Base-by-base conservation (phyloP, 2,888 invertebrate species). In the Himalopsyche japonica region DNA sequence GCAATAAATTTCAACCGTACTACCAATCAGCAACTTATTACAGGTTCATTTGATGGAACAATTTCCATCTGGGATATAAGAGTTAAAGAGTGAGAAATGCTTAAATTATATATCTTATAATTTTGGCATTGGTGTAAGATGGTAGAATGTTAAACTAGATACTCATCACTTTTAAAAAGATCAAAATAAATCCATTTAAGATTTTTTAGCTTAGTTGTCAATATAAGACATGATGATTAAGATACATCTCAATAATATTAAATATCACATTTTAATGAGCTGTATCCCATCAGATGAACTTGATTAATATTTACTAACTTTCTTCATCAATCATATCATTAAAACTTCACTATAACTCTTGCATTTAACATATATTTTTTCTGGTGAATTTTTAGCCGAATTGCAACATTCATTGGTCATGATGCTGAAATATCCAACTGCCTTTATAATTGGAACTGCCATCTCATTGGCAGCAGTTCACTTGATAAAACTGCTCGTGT, bases 31-130 rank as follows among this genome's bases (percentile, higher is more conserved):
- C 90, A 94, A 79, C 90, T 97, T 85, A 93, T 97, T 88, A 96
- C 96, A 0, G 96, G 96, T 7, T 96, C 96, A 3, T 97, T 97
- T 89, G 97, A 97, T 89, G 94, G 94, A 85, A 95, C 95, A 10
- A 94, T 96, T 76, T 93, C 93, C 27, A 89, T 97, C 87, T 97
- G 96, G 96, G 96, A 97, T 89, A 94, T 94, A 4, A 92, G 95
- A 86, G 91, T 91, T 24, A 93, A 93, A 82, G 92, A 93, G 95
- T 95, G 88, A 90, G 89, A 10, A 37, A 8, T 7, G 37, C 2
- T 37, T 37, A 8, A 37, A 37, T 1, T 37, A 37, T 37, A 8
- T 8, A 37, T 37, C 8, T 1, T 37, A 10, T 37, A 37, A 37
- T 32, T n/a, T 32, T 87, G 49, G 20, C 49, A 7, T 1, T 8